Base-by-base conservation (phyloP, 2,888 invertebrate species). In the Lithodes maja region DNA sequence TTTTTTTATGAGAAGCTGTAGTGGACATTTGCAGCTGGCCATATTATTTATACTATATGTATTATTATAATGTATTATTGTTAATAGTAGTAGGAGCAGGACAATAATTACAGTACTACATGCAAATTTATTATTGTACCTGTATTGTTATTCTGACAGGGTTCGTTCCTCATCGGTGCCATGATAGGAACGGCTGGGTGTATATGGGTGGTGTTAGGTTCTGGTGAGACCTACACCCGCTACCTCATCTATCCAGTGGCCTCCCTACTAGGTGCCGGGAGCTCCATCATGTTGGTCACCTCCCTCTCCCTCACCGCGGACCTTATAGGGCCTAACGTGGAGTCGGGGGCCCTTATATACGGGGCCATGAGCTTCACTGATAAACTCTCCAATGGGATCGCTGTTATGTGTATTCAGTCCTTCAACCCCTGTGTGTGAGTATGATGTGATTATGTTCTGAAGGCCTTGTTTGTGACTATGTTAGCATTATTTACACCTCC, bases 291-390 rank as follows among this genome's bases (percentile, higher is more conserved):
- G 83, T 95, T 98, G 93, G 97, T 99, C 2, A 97, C 97, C 75
- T 97, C 98, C 93, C 94, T 99, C 79, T 97, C 97, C 92, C 95
- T 98, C 91, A 98, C 98, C 0, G 97, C 98, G 0, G 97, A 98
- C 94, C 95, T 98, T 92, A 98, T 98, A 92, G 98, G 97, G 74
- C 95, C 96, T 2, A 97, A 98, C 94, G 96, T 97, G 0, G 96
- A 97, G 93, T 97, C 96, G 93, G 97, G 98, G 84, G 98, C 98
- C 2, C 96, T 97, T 92, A 97, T 99, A 77, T 99, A 98, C 94
- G 98, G 98, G 54, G 96, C 97, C 69, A 98, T 99, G 94, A 98
- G 98, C 90, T 98, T 99, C 93, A 96, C 97, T 52, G 98, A 99
- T 94, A 99, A 99, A 94, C 94, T 99, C 1, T 96, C 98, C 71